phyloP scores from a whole-genome alignment of 2,888 invertebrate genomes.

The Eudemis profundana region DNA sequence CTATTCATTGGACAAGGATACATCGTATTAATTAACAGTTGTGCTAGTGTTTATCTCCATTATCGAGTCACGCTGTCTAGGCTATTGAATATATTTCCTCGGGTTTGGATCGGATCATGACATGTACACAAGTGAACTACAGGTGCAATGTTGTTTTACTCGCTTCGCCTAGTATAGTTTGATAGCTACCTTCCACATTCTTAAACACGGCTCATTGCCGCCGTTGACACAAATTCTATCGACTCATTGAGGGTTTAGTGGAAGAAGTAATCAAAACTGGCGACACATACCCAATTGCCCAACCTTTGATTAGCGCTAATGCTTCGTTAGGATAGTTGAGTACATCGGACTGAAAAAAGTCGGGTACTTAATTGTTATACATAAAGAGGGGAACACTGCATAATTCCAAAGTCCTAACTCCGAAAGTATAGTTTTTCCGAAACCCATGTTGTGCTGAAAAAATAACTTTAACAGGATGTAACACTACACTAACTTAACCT shows the following conservation, averaged over 20 bases:
- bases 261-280: background rate
- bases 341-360: background rate
- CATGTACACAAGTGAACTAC: background rate
- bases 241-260: background rate
- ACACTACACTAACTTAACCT: no score
- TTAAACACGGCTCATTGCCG: background rate
- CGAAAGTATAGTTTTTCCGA: no score
- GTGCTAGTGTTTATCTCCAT: no score
- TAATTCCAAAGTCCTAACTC: no score
- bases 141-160: conserved; percentile 25
- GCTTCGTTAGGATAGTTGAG: background rate
- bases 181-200: conserved; percentile 29
- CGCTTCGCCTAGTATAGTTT: conserved; percentile 25
- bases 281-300: background rate
- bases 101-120: background rate
- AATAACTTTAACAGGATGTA: no score
- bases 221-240: conserved; percentile 24
- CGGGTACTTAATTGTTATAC: no score
- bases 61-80: no score
- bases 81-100: no score
- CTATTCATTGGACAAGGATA: no score
- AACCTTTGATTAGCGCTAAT: background rate
- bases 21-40: no score
- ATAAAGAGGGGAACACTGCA: no score
- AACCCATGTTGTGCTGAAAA: no score